phyloP scores from a whole-genome alignment of 2,888 invertebrate genomes.

The Andrena camellia region DNA sequence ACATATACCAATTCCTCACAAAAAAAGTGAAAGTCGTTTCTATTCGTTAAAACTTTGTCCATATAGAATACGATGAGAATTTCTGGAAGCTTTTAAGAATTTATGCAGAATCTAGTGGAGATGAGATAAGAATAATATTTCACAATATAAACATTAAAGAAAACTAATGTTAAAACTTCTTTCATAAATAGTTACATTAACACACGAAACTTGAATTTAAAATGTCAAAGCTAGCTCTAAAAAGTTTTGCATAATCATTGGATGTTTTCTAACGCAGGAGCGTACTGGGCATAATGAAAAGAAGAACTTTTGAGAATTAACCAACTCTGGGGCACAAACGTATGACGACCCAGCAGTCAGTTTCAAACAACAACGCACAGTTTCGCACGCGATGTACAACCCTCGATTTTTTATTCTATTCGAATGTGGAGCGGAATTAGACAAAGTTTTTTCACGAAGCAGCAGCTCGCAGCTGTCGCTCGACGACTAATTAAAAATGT shows the following conservation, averaged over 20 bases:
- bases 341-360: not conserved
- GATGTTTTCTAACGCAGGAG: not conserved
- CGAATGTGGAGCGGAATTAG: not conserved
- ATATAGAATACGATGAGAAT: too few species aligned
- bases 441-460: slow-evolving; percentile 26
- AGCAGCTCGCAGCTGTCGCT: slow-evolving; percentile 5
- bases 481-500: slow-evolving; percentile 53
- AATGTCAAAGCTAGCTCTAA: not conserved
- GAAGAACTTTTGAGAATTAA: not conserved
- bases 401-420: not conserved
- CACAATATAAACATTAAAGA: too few species aligned
- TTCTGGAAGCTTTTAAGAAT: too few species aligned
- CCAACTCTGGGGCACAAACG: not conserved
- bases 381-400: not conserved
- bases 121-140: too few species aligned
- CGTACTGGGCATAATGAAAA: not conserved
- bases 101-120: too few species aligned
- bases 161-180: too few species aligned
- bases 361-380: not conserved
- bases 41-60: too few species aligned
- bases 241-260: not conserved
- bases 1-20: too few species aligned
- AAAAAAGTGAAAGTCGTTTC: too few species aligned
- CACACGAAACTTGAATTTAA: not conserved
- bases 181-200: not conserved